Conservation (phyloP, 35 echinoderm and acorn worm genomes). For the Lytechinus pictus region DNA sequence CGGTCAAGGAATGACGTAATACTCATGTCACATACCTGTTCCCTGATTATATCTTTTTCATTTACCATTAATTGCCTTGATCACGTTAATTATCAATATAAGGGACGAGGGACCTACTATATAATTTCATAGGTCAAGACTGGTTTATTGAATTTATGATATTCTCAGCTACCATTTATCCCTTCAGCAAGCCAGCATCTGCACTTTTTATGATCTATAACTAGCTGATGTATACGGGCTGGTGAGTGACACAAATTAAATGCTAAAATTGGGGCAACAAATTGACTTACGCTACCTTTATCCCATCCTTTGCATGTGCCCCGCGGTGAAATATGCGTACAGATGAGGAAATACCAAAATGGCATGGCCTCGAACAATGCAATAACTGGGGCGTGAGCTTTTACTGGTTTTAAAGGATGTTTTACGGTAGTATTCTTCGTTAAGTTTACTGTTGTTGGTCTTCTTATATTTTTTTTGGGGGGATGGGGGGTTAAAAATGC, state of each 20-base stretch:
- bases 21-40: too few species aligned
- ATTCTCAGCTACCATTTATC: neutral
- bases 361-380: neutral
- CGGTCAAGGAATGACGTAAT: too few species aligned
- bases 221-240: neutral
- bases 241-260: neutral
- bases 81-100: neutral
- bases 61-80: neutral
- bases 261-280: neutral
- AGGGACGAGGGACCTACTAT: neutral
- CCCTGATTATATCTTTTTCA: neutral
- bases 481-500: too few species aligned
- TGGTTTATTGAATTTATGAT: neutral
- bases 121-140: neutral
- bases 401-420: neutral
- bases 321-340: neutral
- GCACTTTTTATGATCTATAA: neutral
- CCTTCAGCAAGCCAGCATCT: neutral
- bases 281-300: neutral
- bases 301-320: neutral
- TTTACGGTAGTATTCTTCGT: too few species aligned
- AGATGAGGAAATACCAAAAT: neutral
- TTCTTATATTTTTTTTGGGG: too few species aligned
- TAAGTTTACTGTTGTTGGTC: too few species aligned
- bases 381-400: neutral